Percentiles rank a stretch among this genome's conserved stretches.
Conservation (phyloP, 2,113 vertebrate genomes). For the Gallinago paraguaiae region DNA sequence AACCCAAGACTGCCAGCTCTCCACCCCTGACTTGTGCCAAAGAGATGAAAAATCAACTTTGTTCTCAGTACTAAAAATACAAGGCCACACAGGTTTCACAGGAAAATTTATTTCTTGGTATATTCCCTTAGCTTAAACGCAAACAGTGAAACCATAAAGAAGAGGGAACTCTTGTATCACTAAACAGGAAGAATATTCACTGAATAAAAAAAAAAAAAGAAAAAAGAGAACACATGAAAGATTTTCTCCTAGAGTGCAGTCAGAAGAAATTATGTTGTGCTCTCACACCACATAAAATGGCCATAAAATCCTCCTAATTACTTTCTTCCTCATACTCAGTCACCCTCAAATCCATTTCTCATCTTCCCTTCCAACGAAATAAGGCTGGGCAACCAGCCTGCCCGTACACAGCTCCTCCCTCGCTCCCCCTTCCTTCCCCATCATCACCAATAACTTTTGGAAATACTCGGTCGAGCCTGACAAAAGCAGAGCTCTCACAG, state of each 20-base stretch:
- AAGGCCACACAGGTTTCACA: background rate
- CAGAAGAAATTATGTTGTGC: background rate
- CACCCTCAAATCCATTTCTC: background rate
- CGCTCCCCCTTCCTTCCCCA: background rate
- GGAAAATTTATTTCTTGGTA: background rate
- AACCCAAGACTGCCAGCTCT: background rate
- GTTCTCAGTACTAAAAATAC: background rate
- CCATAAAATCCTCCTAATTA: background rate
- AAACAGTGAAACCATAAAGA: background rate
- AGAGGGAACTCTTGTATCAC: background rate
- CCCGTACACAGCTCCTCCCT: background rate
- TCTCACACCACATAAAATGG: background rate
- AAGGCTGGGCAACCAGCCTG: background rate
- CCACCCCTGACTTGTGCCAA: background rate
- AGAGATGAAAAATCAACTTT: background rate
- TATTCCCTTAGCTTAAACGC: background rate
- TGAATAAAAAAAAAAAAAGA: too few species aligned
- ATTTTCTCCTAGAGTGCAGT: background rate
- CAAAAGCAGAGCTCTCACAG: background rate
- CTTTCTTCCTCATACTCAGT: background rate
- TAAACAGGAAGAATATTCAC: background rate
- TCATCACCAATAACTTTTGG: background rate
- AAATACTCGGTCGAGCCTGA: background rate
- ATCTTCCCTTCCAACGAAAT: background rate
- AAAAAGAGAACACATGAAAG: background rate